These are phyloP conservation scores for Eucidaris tribuloides DNA, from an alignment of 35 echinoderm and acorn worm genomes.

Conservation along the genomic window DNA sequence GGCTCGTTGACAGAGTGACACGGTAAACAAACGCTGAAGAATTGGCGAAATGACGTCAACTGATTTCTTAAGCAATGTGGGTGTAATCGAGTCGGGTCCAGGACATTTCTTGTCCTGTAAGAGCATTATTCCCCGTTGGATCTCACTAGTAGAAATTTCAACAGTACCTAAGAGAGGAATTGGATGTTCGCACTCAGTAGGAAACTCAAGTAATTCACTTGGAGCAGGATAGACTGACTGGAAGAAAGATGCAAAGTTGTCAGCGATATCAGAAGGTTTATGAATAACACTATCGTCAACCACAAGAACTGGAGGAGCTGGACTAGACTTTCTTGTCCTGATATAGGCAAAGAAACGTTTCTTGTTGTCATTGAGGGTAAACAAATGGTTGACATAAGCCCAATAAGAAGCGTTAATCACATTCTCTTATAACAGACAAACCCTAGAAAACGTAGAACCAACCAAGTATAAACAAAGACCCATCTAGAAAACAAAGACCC, in stretches of 20 bases:
- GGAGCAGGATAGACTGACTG: conserved; percentile 16
- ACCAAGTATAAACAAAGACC: no score
- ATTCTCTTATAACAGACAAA: no score
- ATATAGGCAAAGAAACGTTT: conserved; percentile 37
- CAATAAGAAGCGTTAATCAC: conserved; percentile 13
- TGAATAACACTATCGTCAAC: neutral
- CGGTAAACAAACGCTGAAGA: neutral
- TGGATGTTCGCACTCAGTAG: neutral
- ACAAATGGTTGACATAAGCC: conserved; percentile 10
- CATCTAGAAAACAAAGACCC: no score
- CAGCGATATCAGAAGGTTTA: conserved; percentile 12
- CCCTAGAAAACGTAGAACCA: no score
- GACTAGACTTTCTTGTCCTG: no score
- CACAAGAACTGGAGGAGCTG: conserved; percentile 21
- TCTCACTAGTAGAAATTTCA: neutral
- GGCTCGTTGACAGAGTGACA: neutral
- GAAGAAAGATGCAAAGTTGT: conserved; percentile 5
- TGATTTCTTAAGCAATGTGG: neutral
- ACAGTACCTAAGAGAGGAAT: neutral
- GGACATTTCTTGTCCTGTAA: conserved; percentile 12
- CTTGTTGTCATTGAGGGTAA: neutral
- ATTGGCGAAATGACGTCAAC: neutral
- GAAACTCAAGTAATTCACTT: neutral
- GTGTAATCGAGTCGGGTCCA: conserved; percentile 7
- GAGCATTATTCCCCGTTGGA: neutral